Conservation (phyloP, 2,113 vertebrate genomes). For the Ancistrus triradiatus region DNA sequence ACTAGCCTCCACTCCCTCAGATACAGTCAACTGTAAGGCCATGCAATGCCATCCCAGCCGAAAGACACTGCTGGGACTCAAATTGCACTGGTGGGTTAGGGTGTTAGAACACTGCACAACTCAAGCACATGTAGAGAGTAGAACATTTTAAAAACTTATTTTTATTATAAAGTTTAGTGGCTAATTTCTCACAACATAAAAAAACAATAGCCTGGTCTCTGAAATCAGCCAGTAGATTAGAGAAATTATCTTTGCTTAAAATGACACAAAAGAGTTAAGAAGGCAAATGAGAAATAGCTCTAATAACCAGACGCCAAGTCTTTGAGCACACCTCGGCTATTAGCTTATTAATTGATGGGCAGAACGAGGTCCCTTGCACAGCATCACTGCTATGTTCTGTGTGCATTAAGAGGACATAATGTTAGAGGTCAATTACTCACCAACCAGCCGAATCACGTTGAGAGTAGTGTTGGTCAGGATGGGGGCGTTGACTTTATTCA, state of each 20-base stretch:
- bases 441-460: conserved; percentile 94
- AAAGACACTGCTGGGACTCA: too few species aligned
- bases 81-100: too few species aligned
- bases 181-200: too few species aligned
- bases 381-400: conserved; percentile 16
- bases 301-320: conserved; percentile 47
- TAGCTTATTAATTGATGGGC: conserved; percentile 48
- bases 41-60: too few species aligned
- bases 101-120: too few species aligned
- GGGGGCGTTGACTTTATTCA: conserved; percentile 88
- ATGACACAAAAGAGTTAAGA: conserved; percentile 36
- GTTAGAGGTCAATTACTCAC: conserved; percentile 71
- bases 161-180: too few species aligned
- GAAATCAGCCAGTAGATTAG: conserved; percentile 25
- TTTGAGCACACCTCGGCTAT: conserved; percentile 23
- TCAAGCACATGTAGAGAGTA: too few species aligned
- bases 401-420: conserved; percentile 11
- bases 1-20: too few species aligned
- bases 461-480: conserved; percentile 97
- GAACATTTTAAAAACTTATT: too few species aligned
- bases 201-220: neutral
- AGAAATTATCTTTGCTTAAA: conserved; percentile 20
- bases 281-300: conserved; percentile 32
- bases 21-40: too few species aligned
- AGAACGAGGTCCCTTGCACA: conserved; percentile 36